These are phyloP conservation scores for Furcifer pardalis DNA, from an alignment of 2,797 vertebrate species.

Conservation along the genomic window DNA sequence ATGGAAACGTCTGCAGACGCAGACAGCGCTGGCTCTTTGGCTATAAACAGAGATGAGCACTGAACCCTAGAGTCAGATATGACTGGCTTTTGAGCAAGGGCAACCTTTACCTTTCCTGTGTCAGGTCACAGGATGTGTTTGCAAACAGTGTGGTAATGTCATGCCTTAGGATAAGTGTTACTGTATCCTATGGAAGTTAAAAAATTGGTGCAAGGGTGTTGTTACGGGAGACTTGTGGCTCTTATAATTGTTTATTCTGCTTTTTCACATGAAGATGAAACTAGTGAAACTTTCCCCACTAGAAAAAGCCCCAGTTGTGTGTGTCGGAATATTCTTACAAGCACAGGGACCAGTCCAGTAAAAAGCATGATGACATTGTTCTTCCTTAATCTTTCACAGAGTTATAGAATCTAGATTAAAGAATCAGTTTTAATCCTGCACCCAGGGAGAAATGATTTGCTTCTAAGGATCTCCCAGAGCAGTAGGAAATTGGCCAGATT, in stretches of 20 bases:
- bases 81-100: too few species aligned
- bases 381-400: background rate
- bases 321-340: background rate
- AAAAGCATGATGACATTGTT: background rate
- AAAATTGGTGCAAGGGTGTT: background rate
- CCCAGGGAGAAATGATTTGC: background rate
- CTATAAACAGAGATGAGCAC: too few species aligned
- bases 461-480: fast-evolving
- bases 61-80: too few species aligned
- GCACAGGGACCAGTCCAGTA: background rate
- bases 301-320: background rate
- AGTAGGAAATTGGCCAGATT: background rate
- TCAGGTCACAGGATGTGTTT: background rate
- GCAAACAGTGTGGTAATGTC: background rate
- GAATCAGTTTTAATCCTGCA: fast-evolving
- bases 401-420: background rate
- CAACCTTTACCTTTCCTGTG: too few species aligned
- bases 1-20: too few species aligned
- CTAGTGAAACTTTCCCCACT: background rate
- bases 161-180: background rate
- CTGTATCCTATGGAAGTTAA: background rate
- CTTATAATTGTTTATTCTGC: background rate
- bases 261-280: background rate
- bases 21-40: too few species aligned
- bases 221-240: background rate